phyloP scores from a whole-genome alignment of 2,888 invertebrate genomes.

The Cheilosia grossa region DNA sequence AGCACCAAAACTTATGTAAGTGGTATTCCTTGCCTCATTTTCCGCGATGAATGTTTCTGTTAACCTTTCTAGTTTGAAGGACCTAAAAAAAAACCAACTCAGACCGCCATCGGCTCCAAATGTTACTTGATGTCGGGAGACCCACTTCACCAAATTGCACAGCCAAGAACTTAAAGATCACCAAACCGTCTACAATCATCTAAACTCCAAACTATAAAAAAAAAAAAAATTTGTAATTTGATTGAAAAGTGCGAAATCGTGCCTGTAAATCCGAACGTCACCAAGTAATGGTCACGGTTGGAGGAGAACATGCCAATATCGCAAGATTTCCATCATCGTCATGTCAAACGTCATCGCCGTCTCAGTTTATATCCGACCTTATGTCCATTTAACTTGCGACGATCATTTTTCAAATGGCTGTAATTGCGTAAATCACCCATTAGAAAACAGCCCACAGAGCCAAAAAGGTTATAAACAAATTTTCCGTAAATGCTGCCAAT shows the following conservation, averaged over 20 bases:
- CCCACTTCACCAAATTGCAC: too few species aligned
- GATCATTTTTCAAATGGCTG: constrained; percentile 63
- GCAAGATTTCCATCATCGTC: constrained; percentile 39
- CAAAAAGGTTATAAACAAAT: constrained; percentile 41
- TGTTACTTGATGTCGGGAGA: too few species aligned
- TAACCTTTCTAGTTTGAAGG: too few species aligned
- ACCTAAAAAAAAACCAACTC: too few species aligned
- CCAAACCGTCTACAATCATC: not conserved
- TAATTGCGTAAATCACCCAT: constrained; percentile 66
- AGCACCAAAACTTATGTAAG: too few species aligned
- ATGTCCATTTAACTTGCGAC: constrained; percentile 66
- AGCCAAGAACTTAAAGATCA: not conserved
- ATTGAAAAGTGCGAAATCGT: constrained; percentile 22
- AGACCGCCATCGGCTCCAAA: too few species aligned
- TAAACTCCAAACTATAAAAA: too few species aligned
- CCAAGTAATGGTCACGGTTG: constrained; percentile 37
- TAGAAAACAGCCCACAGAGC: constrained; percentile 61
- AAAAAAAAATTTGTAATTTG: not conserved
- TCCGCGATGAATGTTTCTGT: too few species aligned
- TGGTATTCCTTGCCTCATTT: too few species aligned
- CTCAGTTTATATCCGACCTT: constrained; percentile 38
- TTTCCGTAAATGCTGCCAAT: constrained; percentile 17
- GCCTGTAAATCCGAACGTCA: constrained; percentile 12
- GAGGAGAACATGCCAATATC: constrained; percentile 43
- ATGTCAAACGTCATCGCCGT: constrained; percentile 25